Conservation (phyloP, 1,140 invertebrate species). For the Manduca sexta region DNA sequence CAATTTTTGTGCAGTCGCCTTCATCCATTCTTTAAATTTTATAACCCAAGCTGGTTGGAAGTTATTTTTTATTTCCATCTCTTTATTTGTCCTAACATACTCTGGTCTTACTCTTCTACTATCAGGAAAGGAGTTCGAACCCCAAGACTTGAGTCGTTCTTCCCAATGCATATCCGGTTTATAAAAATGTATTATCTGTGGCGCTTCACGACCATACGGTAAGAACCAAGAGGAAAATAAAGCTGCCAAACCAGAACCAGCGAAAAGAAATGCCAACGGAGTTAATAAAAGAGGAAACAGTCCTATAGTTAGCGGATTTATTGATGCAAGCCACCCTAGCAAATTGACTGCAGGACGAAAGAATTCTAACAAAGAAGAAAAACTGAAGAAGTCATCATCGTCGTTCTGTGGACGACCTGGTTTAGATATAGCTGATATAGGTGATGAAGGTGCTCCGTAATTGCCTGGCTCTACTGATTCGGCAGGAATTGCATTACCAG, state of each 20-base stretch:
- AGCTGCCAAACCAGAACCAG: constrained; percentile 46
- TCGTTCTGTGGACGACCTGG: constrained; percentile 30
- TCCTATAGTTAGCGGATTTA: constrained; percentile 58
- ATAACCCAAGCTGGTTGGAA: constrained; percentile 25
- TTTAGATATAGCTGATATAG: constrained; percentile 33
- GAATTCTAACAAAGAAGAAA: constrained; percentile 45
- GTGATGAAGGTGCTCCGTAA: constrained; percentile 29
- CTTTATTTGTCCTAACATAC: constrained; percentile 19
- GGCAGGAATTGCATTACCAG: constrained; percentile 30
- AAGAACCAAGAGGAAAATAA: constrained; percentile 49
- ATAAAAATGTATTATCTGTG: constrained; percentile 34
- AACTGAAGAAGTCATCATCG: constrained; percentile 49
- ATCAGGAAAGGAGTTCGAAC: constrained; percentile 35
- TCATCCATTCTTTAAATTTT: constrained; percentile 41
- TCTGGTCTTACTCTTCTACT: constrained; percentile 14
- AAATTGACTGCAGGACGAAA: constrained; percentile 50
- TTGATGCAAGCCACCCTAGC: constrained; percentile 50
- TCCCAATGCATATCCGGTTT: constrained; percentile 50
- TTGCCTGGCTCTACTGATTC: constrained; percentile 33
- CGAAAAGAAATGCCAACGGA: constrained; percentile 51
- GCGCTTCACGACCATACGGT: constrained; percentile 46
- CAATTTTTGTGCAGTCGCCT: constrained; percentile 24
- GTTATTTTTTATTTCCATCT: constrained; percentile 1
- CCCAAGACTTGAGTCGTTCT: constrained; percentile 43
- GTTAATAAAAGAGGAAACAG: constrained; percentile 51